phyloP scores from a whole-genome alignment of 2,113 vertebrate species.

The Dipodomys spectabilis region DNA sequence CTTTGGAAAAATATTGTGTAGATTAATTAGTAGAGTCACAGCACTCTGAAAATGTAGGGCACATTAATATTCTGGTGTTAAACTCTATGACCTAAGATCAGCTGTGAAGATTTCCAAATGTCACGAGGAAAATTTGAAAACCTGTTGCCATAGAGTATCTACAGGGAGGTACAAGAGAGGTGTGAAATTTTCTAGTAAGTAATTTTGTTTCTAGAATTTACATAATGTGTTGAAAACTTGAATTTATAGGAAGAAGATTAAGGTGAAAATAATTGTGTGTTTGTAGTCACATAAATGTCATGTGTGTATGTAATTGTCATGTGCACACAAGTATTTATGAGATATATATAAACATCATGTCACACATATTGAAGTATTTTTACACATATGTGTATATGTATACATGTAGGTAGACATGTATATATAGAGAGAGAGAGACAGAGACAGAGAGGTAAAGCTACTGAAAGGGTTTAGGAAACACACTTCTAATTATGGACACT shows the following conservation, averaged over 20 bases:
- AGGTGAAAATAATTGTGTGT: neutral
- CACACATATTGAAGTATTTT: neutral
- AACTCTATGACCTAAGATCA: constrained; percentile 17
- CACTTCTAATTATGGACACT: neutral
- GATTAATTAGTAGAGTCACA: constrained; percentile 50
- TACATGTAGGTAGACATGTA: neutral
- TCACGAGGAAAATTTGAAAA: constrained; percentile 39
- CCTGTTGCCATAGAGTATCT: neutral
- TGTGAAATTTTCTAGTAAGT: constrained; percentile 50
- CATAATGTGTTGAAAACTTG: constrained; percentile 14
- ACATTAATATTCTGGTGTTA: constrained; percentile 9
- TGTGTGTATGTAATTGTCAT: neutral
- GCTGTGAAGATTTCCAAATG: constrained; percentile 36
- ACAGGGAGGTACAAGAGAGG: neutral
- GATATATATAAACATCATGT: neutral
- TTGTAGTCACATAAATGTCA: too few species aligned
- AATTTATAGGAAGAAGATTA: constrained; percentile 21
- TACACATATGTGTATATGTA: neutral
- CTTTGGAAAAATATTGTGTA: constrained; percentile 14
- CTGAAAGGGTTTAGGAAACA: neutral
- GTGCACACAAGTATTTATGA: neutral
- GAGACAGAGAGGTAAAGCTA: neutral
- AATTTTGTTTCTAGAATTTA: constrained; percentile 35
- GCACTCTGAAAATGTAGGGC: constrained; percentile 35
- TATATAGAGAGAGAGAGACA: neutral